Evolutionary conservation across 2,113 vertebrate species (phyloP).

Genomic region (Gambusia holbrooki): DNA sequence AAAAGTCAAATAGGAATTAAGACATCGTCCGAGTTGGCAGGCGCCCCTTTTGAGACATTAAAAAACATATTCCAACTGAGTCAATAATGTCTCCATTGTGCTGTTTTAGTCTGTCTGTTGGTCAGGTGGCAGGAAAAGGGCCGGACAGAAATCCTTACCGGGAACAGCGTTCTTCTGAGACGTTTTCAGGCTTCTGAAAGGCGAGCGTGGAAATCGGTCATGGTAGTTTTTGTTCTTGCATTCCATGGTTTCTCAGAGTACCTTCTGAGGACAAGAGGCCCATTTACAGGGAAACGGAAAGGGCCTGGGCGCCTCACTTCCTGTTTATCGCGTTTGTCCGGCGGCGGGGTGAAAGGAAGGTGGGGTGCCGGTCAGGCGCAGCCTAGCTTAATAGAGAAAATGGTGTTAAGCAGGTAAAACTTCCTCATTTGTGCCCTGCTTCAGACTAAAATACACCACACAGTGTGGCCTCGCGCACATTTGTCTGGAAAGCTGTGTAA

Average conservation of each 20-base stretch:
- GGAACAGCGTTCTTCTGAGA: conserved; percentile 25
- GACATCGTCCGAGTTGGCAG: conserved; percentile 34
- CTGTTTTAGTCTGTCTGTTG: conserved; percentile 15
- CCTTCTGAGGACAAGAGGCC: conserved; percentile 59
- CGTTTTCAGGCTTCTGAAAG: conserved; percentile 28
- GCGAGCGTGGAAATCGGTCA: conserved; percentile 15
- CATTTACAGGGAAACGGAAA: conserved; percentile 67
- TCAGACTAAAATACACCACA: conserved; percentile 4
- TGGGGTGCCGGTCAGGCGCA: conserved; percentile 24
- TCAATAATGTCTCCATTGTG: conserved; percentile 52
- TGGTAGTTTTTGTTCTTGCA: conserved; percentile 8
- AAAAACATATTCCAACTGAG: conserved; percentile 35
- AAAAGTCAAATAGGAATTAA: not conserved
- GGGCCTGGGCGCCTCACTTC: conserved; percentile 71
- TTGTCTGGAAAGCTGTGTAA: conserved; percentile 34
- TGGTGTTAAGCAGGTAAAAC: conserved; percentile 24
- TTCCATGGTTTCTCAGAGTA: conserved; percentile 7
- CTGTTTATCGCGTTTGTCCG: conserved; percentile 69
- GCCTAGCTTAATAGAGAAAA: conserved; percentile 41
- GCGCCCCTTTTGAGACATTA: conserved; percentile 32
- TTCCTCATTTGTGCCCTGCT: not conserved
- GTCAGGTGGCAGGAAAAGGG: conserved; percentile 56
- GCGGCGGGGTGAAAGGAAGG: conserved; percentile 30
- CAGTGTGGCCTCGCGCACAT: not conserved
- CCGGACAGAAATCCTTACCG: conserved; percentile 28